These are phyloP conservation scores for Frankliniella intonsa DNA, from an alignment of 2,888 invertebrate genomes.

Conservation along the genomic window DNA sequence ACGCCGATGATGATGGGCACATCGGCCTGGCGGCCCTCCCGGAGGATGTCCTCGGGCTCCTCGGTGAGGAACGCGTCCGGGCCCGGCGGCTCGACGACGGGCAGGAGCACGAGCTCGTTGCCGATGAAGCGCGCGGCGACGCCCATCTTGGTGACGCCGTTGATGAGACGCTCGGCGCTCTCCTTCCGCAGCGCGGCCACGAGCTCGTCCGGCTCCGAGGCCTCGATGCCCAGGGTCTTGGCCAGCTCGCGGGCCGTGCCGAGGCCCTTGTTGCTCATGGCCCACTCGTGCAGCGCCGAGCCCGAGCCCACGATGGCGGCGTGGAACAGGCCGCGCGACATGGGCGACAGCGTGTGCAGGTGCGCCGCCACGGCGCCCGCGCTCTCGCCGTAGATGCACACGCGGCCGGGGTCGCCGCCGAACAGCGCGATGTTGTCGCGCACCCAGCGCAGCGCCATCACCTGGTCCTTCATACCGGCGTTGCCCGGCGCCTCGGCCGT, in stretches of 20 bases:
- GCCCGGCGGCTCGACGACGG: background rate
- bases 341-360: background rate
- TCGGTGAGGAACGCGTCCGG: conserved; percentile 2
- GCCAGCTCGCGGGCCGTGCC: background rate
- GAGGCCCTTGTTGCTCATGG: background rate
- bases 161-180: background rate
- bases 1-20: background rate
- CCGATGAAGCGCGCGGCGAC: background rate
- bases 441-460: conserved; percentile 3
- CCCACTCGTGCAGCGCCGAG: conserved; percentile 1
- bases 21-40: background rate
- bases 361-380: background rate
- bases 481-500: background rate
- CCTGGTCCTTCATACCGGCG: conserved; percentile 4
- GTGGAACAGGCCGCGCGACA: conserved; percentile 1
- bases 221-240: background rate
- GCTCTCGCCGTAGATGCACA: background rate
- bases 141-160: background rate
- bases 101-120: background rate
- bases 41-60: background rate
- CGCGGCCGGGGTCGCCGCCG: conserved; percentile 14
- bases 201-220: background rate
- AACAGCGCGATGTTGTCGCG: background rate
- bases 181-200: background rate
- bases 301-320: background rate